Evolutionary conservation across 2,797 vertebrate genomes (phyloP).

Genomic region (Cirrhinus molitorella): DNA sequence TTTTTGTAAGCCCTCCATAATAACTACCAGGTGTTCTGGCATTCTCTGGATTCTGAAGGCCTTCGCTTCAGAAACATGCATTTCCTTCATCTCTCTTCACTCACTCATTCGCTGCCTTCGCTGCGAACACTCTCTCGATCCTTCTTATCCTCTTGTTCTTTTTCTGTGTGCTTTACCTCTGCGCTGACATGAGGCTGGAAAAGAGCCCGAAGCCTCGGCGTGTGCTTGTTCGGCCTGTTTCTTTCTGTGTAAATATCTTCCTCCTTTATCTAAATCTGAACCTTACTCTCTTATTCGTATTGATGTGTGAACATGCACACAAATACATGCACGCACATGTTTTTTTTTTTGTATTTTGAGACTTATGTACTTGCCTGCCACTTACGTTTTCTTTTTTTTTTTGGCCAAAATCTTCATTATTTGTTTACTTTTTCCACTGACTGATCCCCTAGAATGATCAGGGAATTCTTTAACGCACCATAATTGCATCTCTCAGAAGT

Average conservation of each 20-base stretch:
- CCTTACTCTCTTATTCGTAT: slow-evolving; percentile 10
- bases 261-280: slow-evolving; percentile 15
- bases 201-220: slow-evolving; percentile 4
- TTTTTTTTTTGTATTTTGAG: not conserved
- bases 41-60: slow-evolving; percentile 52
- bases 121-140: not conserved
- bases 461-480: slow-evolving; percentile 52
- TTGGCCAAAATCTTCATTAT: slow-evolving; percentile 28
- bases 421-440: slow-evolving; percentile 46
- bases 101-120: slow-evolving; percentile 29
- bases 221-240: slow-evolving; percentile 48
- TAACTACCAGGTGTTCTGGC: slow-evolving; percentile 65
- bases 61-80: slow-evolving; percentile 42
- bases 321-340: not conserved
- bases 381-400: not conserved
- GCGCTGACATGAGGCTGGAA: slow-evolving; percentile 39
- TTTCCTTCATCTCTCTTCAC: slow-evolving; percentile 45
- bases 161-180: slow-evolving; percentile 28
- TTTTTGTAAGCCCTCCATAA: slow-evolving; percentile 53
- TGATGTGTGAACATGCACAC: slow-evolving; percentile 6
- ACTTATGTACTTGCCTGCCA: not conserved
- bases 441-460: slow-evolving; percentile 50
- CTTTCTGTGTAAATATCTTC: slow-evolving; percentile 15
- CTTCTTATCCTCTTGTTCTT: slow-evolving; percentile 19
- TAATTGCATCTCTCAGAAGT: slow-evolving; percentile 62